Evolutionary conservation across 2,888 invertebrate genomes (phyloP), one percentile per base, ranked within the genome.

Genomic region (Peribatodes rhomboidaria): DNA sequence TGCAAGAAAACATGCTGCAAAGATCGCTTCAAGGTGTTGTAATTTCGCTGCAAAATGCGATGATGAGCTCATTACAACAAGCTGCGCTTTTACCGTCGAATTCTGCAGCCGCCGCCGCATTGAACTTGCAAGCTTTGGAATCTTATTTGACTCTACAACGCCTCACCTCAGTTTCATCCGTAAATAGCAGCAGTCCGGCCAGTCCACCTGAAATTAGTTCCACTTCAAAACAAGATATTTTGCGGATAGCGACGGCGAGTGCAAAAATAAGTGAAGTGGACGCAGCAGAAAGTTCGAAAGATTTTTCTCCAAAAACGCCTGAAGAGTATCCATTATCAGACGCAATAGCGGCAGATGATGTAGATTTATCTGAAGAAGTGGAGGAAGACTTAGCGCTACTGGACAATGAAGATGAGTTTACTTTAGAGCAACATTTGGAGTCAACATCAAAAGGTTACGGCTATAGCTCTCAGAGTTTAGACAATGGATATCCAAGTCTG

Each of bases 121-220:
- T 98, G 18, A 97, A 97, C 85, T 94, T 97, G 37, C 97, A 97
- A 90, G 97, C 97, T 31, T 90, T 97, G 67, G 97, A 97, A 93
- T 97, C 97, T 47, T 97, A 97, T 91, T 94, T 97, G 84, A 96
- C 97, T 53, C 90, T 97, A 69, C 97, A 97, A 90, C 95, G 97
- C 72, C 94, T 97, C 57, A 96, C 97, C 53, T 94, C 95, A 22
- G 95, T 95, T 56, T 94, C 95, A n/a, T 92, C 95, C n/a, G 92
- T 94, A 55, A 90, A 85, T 68, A 87, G 79, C 67, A 79, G 89
- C 71, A 84, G 75, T 66, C 86, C 82, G 82, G 76, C 88, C 33
- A 90, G 82, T 66, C 70, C 82, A 49, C 75, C 86, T 44, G 91
- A 90, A 65, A 87, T 69, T 73, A 85, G 73, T 79, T 80, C 87